Conservation (phyloP, 2,888 invertebrate species). For the Ypsolopha scabrella region DNA sequence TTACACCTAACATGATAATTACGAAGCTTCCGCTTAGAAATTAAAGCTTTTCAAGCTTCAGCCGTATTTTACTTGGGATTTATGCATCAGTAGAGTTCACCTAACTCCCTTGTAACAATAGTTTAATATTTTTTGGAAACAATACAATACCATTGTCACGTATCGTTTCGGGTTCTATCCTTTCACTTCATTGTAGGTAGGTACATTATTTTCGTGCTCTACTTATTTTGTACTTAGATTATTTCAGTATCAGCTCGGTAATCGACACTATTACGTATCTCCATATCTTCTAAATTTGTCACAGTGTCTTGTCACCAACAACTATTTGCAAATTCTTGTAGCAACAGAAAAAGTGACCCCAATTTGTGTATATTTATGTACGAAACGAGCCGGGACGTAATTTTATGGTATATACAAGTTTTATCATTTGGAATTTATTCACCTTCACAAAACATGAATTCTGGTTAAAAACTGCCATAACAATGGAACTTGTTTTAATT, state of each 20-base stretch:
- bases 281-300: neutral
- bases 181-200: conserved; percentile 59
- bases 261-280: conserved; percentile 10
- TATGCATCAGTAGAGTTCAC: neutral
- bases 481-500: no score
- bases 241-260: conserved; percentile 19
- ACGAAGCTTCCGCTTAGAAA: conserved; percentile 4
- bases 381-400: neutral
- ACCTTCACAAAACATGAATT: no score
- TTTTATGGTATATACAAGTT: neutral
- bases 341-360: neutral
- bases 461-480: no score
- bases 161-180: conserved; percentile 35
- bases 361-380: neutral
- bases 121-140: neutral
- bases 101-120: conserved; percentile 3
- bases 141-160: conserved; percentile 2
- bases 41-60: conserved; percentile 17
- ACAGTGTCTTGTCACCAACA: neutral
- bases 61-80: conserved; percentile 17
- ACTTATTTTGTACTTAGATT: conserved; percentile 41
- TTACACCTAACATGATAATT: neutral
- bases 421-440: neutral
- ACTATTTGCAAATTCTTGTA: no score
- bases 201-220: conserved; percentile 64